Evolutionary conservation across 2,888 invertebrate species (phyloP).

Genomic region (Melieria omissa): DNA sequence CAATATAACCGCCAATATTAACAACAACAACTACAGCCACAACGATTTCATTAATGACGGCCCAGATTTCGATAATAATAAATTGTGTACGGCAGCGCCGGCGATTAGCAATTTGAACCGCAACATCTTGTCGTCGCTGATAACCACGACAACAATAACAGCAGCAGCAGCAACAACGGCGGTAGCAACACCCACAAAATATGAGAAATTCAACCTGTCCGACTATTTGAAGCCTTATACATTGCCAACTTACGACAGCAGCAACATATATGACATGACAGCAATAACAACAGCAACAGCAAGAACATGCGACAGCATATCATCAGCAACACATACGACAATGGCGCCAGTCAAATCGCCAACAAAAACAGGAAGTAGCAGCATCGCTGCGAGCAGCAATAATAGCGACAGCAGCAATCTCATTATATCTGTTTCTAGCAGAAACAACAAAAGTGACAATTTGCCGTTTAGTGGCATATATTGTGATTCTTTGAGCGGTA

Average conservation of each 20-base stretch:
- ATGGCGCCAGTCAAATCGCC: background rate
- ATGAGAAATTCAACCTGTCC: conserved; percentile 42
- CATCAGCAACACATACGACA: background rate
- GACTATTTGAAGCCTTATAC: conserved; percentile 54
- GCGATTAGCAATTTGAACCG: background rate
- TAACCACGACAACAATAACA: conserved; percentile 10
- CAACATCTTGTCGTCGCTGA: background rate
- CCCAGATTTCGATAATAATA: background rate
- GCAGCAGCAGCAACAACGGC: conserved; percentile 19
- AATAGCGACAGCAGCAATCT: background rate
- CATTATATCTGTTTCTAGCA: conserved; percentile 10
- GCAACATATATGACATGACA: conserved; percentile 2
- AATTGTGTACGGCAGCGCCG: too few species aligned
- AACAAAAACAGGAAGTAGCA: too few species aligned
- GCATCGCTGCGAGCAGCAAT: too few species aligned
- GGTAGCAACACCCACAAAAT: conserved; percentile 17
- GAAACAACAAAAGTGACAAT: too few species aligned
- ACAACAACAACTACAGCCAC: background rate
- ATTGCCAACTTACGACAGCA: conserved; percentile 40
- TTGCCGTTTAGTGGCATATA: too few species aligned
- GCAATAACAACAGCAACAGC: background rate
- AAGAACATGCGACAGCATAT: background rate
- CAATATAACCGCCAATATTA: background rate
- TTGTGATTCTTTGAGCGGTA: too few species aligned
- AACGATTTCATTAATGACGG: background rate